Evolutionary conservation across 2,888 invertebrate genomes (phyloP).

Genomic region (Eurois occulta): DNA sequence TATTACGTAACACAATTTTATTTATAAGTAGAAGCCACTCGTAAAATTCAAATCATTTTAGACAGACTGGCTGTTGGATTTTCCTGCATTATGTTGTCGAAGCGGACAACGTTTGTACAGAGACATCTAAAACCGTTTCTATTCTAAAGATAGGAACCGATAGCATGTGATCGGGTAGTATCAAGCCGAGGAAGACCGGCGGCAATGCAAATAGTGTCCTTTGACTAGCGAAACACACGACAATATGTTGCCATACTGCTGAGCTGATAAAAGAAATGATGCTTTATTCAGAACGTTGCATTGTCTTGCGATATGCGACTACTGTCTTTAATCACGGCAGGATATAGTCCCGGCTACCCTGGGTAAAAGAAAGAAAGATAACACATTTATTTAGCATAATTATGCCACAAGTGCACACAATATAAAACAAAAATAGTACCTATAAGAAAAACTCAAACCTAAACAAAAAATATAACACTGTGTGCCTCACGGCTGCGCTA

Average conservation of each 20-base stretch:
- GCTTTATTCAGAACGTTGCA: slow-evolving; percentile 30
- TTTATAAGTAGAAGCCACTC: background rate
- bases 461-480: too few species aligned
- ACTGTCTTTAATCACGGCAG: slow-evolving; percentile 28
- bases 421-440: too few species aligned
- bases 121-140: background rate
- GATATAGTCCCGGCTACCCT: background rate
- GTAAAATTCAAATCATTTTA: background rate
- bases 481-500: too few species aligned
- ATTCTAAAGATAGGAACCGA: slow-evolving; percentile 27
- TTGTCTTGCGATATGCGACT: background rate
- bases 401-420: too few species aligned
- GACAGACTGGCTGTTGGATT: background rate
- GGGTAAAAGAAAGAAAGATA: too few species aligned
- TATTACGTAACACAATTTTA: background rate
- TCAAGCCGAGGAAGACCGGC: slow-evolving; percentile 42
- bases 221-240: slow-evolving; percentile 57
- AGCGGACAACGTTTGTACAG: background rate
- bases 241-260: slow-evolving; percentile 25
- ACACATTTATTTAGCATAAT: too few species aligned
- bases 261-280: slow-evolving; percentile 49
- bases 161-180: slow-evolving; percentile 48
- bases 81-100: background rate
- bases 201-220: slow-evolving; percentile 60
- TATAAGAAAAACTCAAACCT: too few species aligned